Evolutionary conservation across 1,140 invertebrate species (phyloP).

Genomic region (Laupala kohalensis): DNA sequence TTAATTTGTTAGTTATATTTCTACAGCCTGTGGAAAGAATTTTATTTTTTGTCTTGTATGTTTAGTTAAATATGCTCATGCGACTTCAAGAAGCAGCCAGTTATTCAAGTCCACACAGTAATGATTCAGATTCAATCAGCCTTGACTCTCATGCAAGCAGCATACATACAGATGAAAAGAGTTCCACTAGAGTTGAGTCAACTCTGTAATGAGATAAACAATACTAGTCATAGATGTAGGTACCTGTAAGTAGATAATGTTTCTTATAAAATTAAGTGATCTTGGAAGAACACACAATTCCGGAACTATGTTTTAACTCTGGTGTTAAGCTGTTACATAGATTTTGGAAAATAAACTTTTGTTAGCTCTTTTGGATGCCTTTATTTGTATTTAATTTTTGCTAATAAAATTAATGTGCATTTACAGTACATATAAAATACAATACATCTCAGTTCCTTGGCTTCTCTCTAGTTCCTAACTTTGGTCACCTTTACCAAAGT

Average conservation of each 20-base stretch:
- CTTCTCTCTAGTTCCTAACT: no score
- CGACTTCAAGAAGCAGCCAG: slow-evolving; percentile 86
- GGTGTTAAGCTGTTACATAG: no score
- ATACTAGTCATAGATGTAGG: background rate
- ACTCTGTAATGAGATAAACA: slow-evolving; percentile 14
- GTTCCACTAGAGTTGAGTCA: slow-evolving; percentile 19
- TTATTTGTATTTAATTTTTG: no score
- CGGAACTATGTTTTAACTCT: no score
- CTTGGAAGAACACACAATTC: background rate
- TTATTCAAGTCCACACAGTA: slow-evolving; percentile 43
- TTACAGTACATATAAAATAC: no score
- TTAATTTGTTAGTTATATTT: no score
- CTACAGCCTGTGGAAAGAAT: no score
- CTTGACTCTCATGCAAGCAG: slow-evolving; percentile 26
- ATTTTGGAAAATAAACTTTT: no score
- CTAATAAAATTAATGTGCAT: no score
- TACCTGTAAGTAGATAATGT: background rate
- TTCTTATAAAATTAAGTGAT: background rate
- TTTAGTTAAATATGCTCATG: slow-evolving; percentile 86
- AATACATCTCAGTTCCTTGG: no score
- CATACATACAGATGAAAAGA: slow-evolving; percentile 18
- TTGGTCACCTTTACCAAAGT: no score
- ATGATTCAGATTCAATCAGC: slow-evolving; percentile 29
- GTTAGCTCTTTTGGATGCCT: no score
- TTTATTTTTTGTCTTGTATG: slow-evolving; percentile 22